Base-by-base conservation (phyloP, 2,797 vertebrate species). In the Sebastes trivittatus region DNA sequence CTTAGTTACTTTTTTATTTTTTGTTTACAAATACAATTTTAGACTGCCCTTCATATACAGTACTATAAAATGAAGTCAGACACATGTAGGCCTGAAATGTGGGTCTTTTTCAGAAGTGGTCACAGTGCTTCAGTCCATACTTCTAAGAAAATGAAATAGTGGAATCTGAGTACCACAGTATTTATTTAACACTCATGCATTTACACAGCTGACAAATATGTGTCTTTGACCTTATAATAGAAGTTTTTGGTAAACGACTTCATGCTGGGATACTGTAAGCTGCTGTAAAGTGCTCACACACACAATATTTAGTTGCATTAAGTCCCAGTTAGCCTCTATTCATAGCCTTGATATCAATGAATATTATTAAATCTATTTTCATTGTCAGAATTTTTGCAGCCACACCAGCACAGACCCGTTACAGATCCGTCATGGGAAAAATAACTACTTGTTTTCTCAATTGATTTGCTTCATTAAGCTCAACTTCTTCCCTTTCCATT, bases 391-490 rank as follows among this genome's bases (percentile, higher is more conserved):
- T 42, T 75, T 83, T 62, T 77, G 25, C 60, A n/a, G 56, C 1
- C 13, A 54, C 55, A 71, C 62, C 29, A 54, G 20, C 49, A 78
- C 6, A 46, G 10, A 46, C 42, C 42, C 16, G 70, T 83, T 42
- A 63, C 6, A 70, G 59, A 34, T 34, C n/a, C 5, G 29, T n/a
- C 11, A 46, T 42, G 7, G 11, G 0, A 16, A 59, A 38, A 73
- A 38, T 4, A 69, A 49, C 1, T 7, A 14, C 29, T 34, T 30
- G 36, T 75, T 84, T 66, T 68, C 9, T 59, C 56, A 29, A 46
- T 61, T 87, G 27, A 87, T 89, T 84, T 82, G 81, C 81, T 79
- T 82, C 75, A 88, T 87, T 88, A 75, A 73, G 14, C 69, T 22
- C 10, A 49, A 59, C 75, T 72, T 80, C 54, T 52, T 36, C 36